Evolutionary conservation across 2,113 vertebrate species (phyloP).

Genomic region (Zapornia atra): DNA sequence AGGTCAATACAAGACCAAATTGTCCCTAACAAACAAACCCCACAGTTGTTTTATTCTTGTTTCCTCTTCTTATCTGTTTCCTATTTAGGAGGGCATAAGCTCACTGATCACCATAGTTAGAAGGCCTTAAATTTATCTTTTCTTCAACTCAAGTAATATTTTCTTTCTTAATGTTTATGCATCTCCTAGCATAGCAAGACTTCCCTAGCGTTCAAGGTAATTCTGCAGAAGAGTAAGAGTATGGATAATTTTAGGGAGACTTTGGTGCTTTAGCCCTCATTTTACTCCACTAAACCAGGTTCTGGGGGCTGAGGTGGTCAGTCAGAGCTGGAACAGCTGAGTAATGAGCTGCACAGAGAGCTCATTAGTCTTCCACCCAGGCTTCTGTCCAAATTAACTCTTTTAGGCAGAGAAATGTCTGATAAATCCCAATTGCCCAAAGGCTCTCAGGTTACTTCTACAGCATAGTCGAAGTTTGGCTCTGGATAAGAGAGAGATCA

Average conservation of each 20-base stretch:
- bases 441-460: not conserved
- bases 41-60: not conserved
- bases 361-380: not conserved
- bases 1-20: not conserved
- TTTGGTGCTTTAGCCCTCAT: not conserved
- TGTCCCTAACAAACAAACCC: not conserved
- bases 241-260: not conserved
- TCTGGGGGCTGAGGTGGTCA: not conserved
- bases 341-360: not conserved
- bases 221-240: not conserved
- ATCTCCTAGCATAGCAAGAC: not conserved
- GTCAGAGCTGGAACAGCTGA: not conserved
- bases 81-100: not conserved
- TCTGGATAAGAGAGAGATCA: not conserved
- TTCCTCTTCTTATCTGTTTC: not conserved
- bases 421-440: not conserved
- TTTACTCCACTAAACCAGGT: not conserved
- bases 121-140: not conserved
- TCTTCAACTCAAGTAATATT: not conserved
- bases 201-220: not conserved
- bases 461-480: not conserved
- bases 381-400: not conserved
- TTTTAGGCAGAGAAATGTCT: not conserved
- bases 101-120: not conserved
- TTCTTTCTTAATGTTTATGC: not conserved